These are phyloP conservation scores for Caenorhabditis macrosperma DNA, from an alignment of 2,888 invertebrate species.

Conservation along the genomic window DNA sequence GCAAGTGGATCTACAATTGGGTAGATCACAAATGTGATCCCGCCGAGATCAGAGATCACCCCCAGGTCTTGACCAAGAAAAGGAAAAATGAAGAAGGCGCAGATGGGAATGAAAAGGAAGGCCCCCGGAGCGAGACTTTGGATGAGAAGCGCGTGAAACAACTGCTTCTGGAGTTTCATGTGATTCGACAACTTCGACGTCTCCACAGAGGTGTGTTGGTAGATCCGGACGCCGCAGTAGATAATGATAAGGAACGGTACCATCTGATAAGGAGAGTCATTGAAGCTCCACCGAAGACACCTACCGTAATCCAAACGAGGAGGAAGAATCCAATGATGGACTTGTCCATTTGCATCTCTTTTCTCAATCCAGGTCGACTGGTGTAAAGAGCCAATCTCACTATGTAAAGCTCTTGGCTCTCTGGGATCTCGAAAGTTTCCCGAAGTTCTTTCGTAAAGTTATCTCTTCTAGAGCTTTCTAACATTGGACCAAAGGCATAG, in stretches of 20 bases:
- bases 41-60: background rate
- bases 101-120: background rate
- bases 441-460: background rate
- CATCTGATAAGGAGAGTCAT: background rate
- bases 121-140: background rate
- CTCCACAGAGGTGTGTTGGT: background rate
- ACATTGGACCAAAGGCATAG: background rate
- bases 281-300: too few relatives aligned
- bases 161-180: background rate
- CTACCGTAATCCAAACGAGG: background rate
- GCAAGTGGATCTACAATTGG: background rate
- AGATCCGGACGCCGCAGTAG: slow-evolving; percentile 9
- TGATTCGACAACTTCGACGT: background rate
- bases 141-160: slow-evolving; percentile 16
- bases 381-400: background rate
- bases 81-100: background rate
- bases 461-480: background rate
- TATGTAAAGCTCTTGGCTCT: background rate
- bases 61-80: background rate
- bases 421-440: background rate
- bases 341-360: background rate
- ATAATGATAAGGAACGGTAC: slow-evolving; percentile 6
- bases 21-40: background rate
- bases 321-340: background rate
- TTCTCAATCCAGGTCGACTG: too few relatives aligned